Evolutionary conservation across 2,113 vertebrate species (phyloP).

Genomic region (Edolisoma coerulescens): DNA sequence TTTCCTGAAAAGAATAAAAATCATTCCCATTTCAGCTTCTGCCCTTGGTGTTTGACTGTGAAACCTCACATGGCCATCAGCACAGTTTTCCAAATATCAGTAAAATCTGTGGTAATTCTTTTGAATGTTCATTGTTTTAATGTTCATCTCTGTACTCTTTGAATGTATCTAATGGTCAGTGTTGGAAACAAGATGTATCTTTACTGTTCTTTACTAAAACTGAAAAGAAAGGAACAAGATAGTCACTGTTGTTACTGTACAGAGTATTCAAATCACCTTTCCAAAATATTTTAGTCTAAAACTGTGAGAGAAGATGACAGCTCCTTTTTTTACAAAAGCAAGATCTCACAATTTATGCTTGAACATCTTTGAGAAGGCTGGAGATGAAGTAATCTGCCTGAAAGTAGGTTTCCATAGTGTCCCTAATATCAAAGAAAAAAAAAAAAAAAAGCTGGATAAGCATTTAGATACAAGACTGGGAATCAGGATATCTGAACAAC

Average conservation of each 20-base stretch:
- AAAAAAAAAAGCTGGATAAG: background rate
- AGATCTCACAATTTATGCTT: background rate
- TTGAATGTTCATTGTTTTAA: background rate
- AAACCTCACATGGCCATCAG: background rate
- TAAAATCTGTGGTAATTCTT: background rate
- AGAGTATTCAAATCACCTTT: background rate
- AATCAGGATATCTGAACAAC: background rate
- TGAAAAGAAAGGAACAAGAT: background rate
- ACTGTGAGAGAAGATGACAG: background rate
- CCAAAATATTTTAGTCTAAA: background rate
- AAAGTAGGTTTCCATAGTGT: background rate
- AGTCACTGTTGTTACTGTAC: background rate
- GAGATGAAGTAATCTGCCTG: background rate
- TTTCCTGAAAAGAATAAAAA: background rate
- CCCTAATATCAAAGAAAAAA: background rate
- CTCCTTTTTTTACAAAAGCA: background rate
- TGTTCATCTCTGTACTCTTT: background rate
- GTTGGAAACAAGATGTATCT: background rate
- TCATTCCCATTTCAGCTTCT: background rate
- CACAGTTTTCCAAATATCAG: background rate
- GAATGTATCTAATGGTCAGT: background rate
- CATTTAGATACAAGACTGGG: background rate
- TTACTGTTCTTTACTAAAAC: background rate
- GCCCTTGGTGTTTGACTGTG: background rate
- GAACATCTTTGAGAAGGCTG: background rate